Evolutionary conservation across 2,797 vertebrate species (phyloP), one percentile per base, ranked within the genome.

Genomic region (Fistularia commersonii): DNA sequence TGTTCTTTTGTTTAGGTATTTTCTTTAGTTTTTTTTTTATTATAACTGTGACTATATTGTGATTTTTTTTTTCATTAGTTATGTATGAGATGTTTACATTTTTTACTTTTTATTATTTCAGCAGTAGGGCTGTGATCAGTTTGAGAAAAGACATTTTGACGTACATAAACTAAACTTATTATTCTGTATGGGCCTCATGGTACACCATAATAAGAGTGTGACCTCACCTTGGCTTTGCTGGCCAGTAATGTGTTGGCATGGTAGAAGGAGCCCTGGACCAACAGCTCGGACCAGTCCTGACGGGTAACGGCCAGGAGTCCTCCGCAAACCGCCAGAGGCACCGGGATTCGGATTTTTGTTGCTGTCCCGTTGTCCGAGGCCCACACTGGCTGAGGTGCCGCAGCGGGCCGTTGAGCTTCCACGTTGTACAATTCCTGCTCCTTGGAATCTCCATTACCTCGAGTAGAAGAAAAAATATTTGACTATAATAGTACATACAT

Each of bases 181-280:
- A n/a, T n/a, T n/a, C n/a, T n/a, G n/a, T n/a, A 34, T 34, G 33
- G 35, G 8, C 33, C 13, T 48, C 4, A 14, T 8, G 9, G 14
- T 36, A 40, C 32, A 8, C 40, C 8, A 33, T 35, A 54, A 45
- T 1, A 51, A 14, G 12, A 13, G 10, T 13, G 5, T 8, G 43
- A 34, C 3, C 51, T 68, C 68, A 91, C 90, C 87, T 91, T 91
- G 11, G 76, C 70, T 69, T 82, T 79, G 45, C 56, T 76, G 49
- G 80, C 57, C 8, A 84, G 58, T 3, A 66, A 10, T 3, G 79
- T n/a, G 5, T 54, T 63, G 6, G 70, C 48, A 40, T 80, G 66
- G 54, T 69, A 82, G 37, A 79, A 74, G 5, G 72, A 66, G 43
- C 65, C 47, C 7, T 48, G 76, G 6, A 80, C 54, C 68, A 83